Percentiles rank a stretch among this genome's conserved stretches.
Conservation (phyloP, 2,888 invertebrate genomes). For the Oscheius sp. region DNA sequence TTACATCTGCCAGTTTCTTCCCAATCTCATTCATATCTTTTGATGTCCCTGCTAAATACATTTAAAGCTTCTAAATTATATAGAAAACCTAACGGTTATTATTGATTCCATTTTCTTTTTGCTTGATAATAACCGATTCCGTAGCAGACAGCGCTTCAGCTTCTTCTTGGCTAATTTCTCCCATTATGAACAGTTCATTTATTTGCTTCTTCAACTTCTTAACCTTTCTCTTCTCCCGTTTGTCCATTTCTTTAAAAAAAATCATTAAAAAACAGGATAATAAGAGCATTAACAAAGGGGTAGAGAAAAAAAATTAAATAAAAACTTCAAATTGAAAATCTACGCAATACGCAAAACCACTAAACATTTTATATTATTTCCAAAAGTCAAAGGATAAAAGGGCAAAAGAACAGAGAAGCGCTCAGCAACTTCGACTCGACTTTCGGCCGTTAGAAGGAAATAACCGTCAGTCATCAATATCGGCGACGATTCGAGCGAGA, state of each 20-base stretch:
- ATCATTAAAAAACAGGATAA: too few relatives aligned
- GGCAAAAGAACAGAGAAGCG: too few relatives aligned
- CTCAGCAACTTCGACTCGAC: too few relatives aligned
- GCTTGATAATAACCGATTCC: not conserved
- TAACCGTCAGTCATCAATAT: too few relatives aligned
- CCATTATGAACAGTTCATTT: slow-evolving; percentile 32
- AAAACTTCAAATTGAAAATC: too few relatives aligned
- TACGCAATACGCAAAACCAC: too few relatives aligned
- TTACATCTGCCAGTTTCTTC: slow-evolving; percentile 6
- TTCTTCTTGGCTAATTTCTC: slow-evolving; percentile 27
- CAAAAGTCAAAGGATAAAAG: too few relatives aligned
- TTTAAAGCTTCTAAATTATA: not conserved
- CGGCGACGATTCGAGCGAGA: too few relatives aligned
- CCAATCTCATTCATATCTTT: not conserved
- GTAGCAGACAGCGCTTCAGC: slow-evolving; percentile 17
- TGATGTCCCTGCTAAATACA: not conserved
- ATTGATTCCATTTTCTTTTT: not conserved
- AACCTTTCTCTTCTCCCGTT: slow-evolving; percentile 6
- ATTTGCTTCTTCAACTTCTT: slow-evolving; percentile 37
- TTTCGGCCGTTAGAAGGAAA: too few relatives aligned
- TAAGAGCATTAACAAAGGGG: too few relatives aligned
- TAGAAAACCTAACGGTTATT: not conserved
- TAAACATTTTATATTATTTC: too few relatives aligned
- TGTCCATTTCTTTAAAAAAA: not conserved
- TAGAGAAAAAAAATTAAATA: too few relatives aligned